These are phyloP conservation scores for Tenthredo livida DNA, from an alignment of 2,888 invertebrate species.

Conservation along the genomic window DNA sequence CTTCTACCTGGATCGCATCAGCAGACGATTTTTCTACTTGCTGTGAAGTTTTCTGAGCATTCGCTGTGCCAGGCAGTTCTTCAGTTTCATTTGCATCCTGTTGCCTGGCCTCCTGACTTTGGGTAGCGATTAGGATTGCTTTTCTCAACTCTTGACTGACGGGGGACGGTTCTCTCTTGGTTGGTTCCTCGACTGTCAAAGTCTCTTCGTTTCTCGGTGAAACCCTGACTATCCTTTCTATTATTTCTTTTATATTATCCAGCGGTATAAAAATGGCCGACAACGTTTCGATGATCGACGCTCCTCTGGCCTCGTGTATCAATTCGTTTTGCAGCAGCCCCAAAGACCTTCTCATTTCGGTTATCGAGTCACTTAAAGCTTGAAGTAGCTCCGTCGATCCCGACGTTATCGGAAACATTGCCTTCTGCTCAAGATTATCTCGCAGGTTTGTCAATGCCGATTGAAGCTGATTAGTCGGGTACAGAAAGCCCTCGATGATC, in stretches of 20 bases:
- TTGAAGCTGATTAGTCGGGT: slow-evolving; percentile 70
- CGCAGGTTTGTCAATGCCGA: slow-evolving; percentile 66
- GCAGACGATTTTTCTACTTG: slow-evolving; percentile 58
- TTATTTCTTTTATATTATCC: slow-evolving; percentile 65
- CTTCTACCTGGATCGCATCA: slow-evolving; percentile 60
- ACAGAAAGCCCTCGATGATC: slow-evolving; percentile 74
- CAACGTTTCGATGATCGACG: slow-evolving; percentile 72
- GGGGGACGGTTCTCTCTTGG: slow-evolving; percentile 46
- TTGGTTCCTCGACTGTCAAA: slow-evolving; percentile 18
- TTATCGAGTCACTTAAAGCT: slow-evolving; percentile 65
- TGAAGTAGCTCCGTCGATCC: slow-evolving; percentile 62
- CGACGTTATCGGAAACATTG: slow-evolving; percentile 41
- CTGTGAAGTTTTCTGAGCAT: neutral
- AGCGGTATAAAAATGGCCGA: slow-evolving; percentile 69
- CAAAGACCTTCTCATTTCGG: slow-evolving; percentile 66
- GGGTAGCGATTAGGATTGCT: slow-evolving; percentile 36
- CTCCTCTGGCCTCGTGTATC: slow-evolving; percentile 63
- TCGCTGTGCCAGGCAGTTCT: neutral
- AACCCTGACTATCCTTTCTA: slow-evolving; percentile 41
- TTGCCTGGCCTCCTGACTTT: slow-evolving; percentile 44
- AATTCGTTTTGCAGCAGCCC: slow-evolving; percentile 66
- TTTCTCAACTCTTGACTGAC: slow-evolving; percentile 46
- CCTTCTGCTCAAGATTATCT: slow-evolving; percentile 59
- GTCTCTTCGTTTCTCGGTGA: slow-evolving; percentile 12
- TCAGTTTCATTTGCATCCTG: neutral